Percentiles rank a stretch among this genome's conserved stretches.
Conservation (phyloP, 2,797 vertebrate genomes). For the Sebastes umbrosus region DNA sequence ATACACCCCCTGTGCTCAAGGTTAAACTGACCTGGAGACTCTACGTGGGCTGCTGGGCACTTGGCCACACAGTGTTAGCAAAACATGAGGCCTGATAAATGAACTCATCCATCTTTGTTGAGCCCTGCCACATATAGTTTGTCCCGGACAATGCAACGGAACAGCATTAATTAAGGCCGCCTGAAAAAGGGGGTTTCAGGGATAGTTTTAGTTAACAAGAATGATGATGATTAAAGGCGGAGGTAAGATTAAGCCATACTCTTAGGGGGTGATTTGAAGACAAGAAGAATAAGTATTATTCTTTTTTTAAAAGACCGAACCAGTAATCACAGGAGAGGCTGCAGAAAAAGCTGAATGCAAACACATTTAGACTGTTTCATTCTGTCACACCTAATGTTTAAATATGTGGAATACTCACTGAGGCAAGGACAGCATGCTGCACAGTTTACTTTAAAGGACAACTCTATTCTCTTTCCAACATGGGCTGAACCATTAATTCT, state of each 20-base stretch:
- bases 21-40: constrained; percentile 79
- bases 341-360: neutral
- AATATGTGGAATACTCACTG: neutral
- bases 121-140: constrained; percentile 64
- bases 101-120: constrained; percentile 80
- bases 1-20: constrained; percentile 72
- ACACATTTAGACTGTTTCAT: neutral
- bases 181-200: constrained; percentile 18
- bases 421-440: neutral
- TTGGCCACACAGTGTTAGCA: constrained; percentile 71
- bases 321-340: neutral
- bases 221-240: constrained; percentile 26
- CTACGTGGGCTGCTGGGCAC: constrained; percentile 67
- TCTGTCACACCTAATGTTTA: neutral
- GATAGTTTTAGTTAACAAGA: constrained; percentile 23
- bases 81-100: constrained; percentile 79
- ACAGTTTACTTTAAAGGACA: neutral
- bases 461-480: neutral
- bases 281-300: neutral
- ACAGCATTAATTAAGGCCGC: constrained; percentile 59
- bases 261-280: neutral
- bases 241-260: constrained; percentile 11
- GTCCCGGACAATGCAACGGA: constrained; percentile 41
- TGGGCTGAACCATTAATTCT: constrained; percentile 1
- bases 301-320: neutral